These are phyloP conservation scores for Eulithis prunata DNA, from an alignment of 2,888 invertebrate genomes.

Conservation along the genomic window DNA sequence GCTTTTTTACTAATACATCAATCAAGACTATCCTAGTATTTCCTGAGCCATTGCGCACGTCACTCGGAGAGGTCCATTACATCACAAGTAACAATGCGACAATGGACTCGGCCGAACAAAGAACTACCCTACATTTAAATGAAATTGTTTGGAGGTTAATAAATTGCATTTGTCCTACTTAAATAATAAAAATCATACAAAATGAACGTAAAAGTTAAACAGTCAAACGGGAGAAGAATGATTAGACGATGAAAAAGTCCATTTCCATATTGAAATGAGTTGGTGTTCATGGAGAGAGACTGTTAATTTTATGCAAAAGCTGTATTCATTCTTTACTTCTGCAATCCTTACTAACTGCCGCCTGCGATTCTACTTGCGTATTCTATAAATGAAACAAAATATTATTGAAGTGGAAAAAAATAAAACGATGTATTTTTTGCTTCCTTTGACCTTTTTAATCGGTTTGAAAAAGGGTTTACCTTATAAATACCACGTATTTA, in stretches of 20 bases:
- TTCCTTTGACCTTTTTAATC: too few species aligned
- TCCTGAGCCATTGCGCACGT: slow-evolving; percentile 18
- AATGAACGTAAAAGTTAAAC: slow-evolving; percentile 27
- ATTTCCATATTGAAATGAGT: slow-evolving; percentile 44
- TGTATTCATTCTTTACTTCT: slow-evolving; percentile 24
- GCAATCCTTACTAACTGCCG: background rate
- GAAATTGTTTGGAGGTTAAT: background rate
- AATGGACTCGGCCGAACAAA: slow-evolving; percentile 31
- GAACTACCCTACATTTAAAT: slow-evolving; percentile 23
- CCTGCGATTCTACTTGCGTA: background rate
- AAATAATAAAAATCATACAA: background rate
- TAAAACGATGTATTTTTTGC: too few species aligned
- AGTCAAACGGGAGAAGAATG: slow-evolving; percentile 32
- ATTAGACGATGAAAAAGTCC: slow-evolving; percentile 38
- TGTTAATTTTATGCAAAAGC: slow-evolving; percentile 42
- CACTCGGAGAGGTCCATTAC: slow-evolving; percentile 29
- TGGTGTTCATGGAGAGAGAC: slow-evolving; percentile 31
- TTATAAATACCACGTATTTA: too few species aligned
- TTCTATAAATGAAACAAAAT: background rate
- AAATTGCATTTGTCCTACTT: background rate
- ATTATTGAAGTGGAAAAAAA: too few species aligned
- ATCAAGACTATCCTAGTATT: background rate
- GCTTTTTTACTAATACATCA: too few species aligned
- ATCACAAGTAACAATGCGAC: slow-evolving; percentile 27
- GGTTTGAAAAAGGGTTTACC: too few species aligned